A percentile compares a stretch with the other conserved stretches of the same genome.
Evolutionary conservation across 92 coral and sea anemone genomes (phyloP).

Genomic region (Muricea muricata): DNA sequence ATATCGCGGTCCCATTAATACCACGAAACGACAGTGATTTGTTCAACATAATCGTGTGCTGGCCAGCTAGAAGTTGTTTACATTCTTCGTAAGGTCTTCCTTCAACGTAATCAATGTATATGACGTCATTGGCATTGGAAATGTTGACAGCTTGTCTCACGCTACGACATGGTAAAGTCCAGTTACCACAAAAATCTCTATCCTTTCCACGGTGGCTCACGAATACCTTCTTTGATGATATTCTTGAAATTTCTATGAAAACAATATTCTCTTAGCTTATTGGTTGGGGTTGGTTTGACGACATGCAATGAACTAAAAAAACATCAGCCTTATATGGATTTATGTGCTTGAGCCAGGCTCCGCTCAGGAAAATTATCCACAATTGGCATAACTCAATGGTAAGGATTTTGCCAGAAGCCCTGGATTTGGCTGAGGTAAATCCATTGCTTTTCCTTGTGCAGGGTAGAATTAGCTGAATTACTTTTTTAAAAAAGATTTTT

Average conservation of each 20-base stretch:
- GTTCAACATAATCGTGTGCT: neutral
- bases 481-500: too few relatives aligned
- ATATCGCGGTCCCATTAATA: neutral
- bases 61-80: neutral
- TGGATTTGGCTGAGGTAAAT: too few relatives aligned
- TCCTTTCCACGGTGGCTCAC: slow-evolving; percentile 23
- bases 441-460: too few relatives aligned
- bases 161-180: slow-evolving; percentile 1
- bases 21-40: neutral
- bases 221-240: neutral
- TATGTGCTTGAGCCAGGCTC: too few relatives aligned
- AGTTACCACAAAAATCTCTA: neutral
- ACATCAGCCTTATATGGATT: too few relatives aligned
- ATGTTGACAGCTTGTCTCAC: slow-evolving; percentile 8
- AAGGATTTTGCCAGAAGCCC: too few relatives aligned
- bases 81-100: slow-evolving; percentile 15
- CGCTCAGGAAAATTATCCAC: too few relatives aligned
- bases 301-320: too few relatives aligned
- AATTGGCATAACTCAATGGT: too few relatives aligned
- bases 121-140: neutral
- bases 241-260: neutral
- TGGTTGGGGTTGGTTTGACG: too few relatives aligned
- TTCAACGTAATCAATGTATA: slow-evolving; percentile 2
- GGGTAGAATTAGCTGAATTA: too few relatives aligned
- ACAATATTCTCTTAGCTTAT: too few relatives aligned